These are phyloP conservation scores for Mormyrus lacerda DNA, from an alignment of 2,113 vertebrate species.

Conservation along the genomic window DNA sequence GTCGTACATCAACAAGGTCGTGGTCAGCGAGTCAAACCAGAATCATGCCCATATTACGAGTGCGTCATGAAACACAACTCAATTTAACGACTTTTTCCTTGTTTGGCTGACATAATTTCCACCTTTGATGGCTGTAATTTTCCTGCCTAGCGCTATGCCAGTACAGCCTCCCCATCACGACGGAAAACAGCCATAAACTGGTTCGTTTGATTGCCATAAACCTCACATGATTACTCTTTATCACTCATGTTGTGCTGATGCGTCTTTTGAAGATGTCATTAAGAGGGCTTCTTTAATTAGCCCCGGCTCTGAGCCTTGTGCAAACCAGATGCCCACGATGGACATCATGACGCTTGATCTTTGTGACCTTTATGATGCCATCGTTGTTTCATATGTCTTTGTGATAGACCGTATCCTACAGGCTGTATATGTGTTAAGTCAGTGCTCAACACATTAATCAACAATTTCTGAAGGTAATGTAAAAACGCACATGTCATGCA, in stretches of 20 bases:
- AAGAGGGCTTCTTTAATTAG: slow-evolving; percentile 35
- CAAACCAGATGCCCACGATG: slow-evolving; percentile 13
- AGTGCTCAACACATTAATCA: not conserved
- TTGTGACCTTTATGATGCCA: not conserved
- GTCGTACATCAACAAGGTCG: not conserved
- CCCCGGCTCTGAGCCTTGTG: slow-evolving; percentile 27
- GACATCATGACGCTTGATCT: not conserved
- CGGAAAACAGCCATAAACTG: slow-evolving; percentile 27
- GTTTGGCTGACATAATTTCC: slow-evolving; percentile 17
- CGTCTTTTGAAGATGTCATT: slow-evolving; percentile 37
- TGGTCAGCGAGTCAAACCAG: not conserved
- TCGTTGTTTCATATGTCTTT: not conserved
- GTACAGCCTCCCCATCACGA: not conserved
- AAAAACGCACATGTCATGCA: not conserved
- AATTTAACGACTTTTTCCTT: slow-evolving; percentile 38
- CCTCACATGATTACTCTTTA: slow-evolving; percentile 43
- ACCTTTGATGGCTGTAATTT: not conserved
- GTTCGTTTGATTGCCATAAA: slow-evolving; percentile 35
- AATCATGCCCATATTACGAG: not conserved
- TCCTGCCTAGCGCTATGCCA: not conserved
- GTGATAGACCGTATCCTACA: not conserved
- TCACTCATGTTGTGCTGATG: slow-evolving; percentile 35
- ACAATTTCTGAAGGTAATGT: not conserved
- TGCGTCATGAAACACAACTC: not conserved
- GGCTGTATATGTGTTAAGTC: not conserved